phyloP scores from a whole-genome alignment of 1,140 invertebrate species.

The Zaprionus ghesquierei region DNA sequence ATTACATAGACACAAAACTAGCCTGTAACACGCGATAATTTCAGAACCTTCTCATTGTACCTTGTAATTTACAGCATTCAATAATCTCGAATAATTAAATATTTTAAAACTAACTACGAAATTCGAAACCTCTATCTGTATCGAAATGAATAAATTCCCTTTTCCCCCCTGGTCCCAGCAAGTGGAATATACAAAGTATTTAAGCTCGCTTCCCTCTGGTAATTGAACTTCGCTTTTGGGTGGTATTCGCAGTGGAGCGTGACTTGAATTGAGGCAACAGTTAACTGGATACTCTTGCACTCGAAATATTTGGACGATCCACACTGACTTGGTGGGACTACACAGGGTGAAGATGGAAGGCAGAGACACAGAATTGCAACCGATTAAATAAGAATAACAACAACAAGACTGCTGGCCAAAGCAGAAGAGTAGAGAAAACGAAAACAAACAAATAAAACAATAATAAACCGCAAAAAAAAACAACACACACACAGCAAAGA shows the following conservation, averaged over 20 bases:
- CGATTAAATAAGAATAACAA: constrained; percentile 50
- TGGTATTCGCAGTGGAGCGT: constrained; percentile 15
- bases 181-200: not conserved
- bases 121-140: too few species aligned
- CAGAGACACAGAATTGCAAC: constrained; percentile 53
- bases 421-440: constrained; percentile 34
- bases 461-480: constrained; percentile 39
- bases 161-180: not conserved
- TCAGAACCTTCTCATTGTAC: not conserved
- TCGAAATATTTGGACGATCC: constrained; percentile 38
- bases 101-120: not conserved
- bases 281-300: constrained; percentile 7
- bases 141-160: too few species aligned
- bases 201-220: constrained; percentile 7
- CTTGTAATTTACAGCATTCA: not conserved
- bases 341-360: not conserved
- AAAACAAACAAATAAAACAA: constrained; percentile 24
- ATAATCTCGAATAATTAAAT: not conserved
- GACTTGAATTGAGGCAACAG: constrained; percentile 22
- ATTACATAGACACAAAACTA: not conserved
- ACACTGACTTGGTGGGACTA: constrained; percentile 41
- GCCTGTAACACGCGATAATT: not conserved
- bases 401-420: constrained; percentile 27
- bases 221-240: constrained; percentile 24
- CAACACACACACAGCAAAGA: constrained; percentile 28